Base-by-base conservation (phyloP, 2,888 invertebrate genomes). In the Protophormia terraenovae region DNA sequence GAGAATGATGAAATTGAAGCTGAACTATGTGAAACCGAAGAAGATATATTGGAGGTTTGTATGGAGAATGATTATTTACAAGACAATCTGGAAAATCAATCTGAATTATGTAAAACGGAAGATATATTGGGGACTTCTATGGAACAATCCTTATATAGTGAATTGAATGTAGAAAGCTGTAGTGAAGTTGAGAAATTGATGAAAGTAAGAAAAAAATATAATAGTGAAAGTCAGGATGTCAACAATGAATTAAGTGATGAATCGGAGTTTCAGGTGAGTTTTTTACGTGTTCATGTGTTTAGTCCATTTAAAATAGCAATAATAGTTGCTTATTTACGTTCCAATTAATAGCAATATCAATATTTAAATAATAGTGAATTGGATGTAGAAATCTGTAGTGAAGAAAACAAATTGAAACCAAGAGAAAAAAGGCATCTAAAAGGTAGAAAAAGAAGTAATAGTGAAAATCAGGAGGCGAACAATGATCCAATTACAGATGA, bases 1-100 rank as follows among this genome's bases (percentile, higher is more conserved):
- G n/a, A 69, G 0, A 19, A 69, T 64, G 27, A 75, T 0, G 77
- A 81, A 62, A 72, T 27, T 24, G 83, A 77, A 77, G n/a, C n/a
- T n/a, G n/a, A n/a, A n/a, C n/a, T n/a, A n/a, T n/a, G n/a, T n/a
- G n/a, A n/a, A n/a, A n/a, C n/a, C n/a, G n/a, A n/a, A n/a, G n/a
- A n/a, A n/a, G n/a, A n/a, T n/a, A n/a, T n/a, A n/a, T n/a, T n/a
- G n/a, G n/a, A n/a, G n/a, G n/a, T n/a, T n/a, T n/a, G n/a, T n/a
- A n/a, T n/a, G n/a, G n/a, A n/a, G n/a, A n/a, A n/a, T n/a, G n/a
- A n/a, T n/a, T n/a, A n/a, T n/a, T n/a, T n/a, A n/a, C n/a, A n/a
- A n/a, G n/a, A n/a, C 0, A n/a, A 69, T 58, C 27, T 71, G 0
- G 73, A 81, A 55, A 67, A 35, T 19, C 81, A 77, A 75, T 22